Conservation (phyloP, 30 jellyfish, hydroid and myxozoan species). For the Nemopilema nomurai region DNA sequence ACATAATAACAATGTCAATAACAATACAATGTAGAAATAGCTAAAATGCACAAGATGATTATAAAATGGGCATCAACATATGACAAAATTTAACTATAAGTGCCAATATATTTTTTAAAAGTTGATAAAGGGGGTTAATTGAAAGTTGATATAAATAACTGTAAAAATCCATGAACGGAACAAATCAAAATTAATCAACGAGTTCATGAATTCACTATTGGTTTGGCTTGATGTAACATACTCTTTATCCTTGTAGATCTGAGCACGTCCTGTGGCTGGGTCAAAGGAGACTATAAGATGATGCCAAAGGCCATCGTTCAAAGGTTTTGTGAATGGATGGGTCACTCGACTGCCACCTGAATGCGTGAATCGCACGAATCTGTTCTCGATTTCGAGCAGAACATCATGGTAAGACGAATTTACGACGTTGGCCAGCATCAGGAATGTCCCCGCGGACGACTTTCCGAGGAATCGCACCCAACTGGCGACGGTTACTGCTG, state of each 20-base stretch:
- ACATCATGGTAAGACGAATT: not conserved
- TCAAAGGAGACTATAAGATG: conserved; percentile 56
- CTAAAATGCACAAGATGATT: too few species aligned
- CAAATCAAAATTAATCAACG: too few species aligned
- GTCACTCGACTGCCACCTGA: conserved; percentile 17
- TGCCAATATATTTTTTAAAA: too few species aligned
- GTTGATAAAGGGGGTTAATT: too few species aligned
- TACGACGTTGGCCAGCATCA: conserved; percentile 16
- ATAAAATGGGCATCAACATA: too few species aligned
- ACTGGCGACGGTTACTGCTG: conserved; percentile 37
- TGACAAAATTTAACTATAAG: too few species aligned
- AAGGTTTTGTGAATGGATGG: conserved; percentile 20
- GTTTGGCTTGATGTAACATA: not conserved
- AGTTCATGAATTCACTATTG: not conserved
- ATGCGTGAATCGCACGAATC: conserved; percentile 10
- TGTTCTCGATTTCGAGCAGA: conserved; percentile 12
- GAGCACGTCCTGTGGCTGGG: conserved; percentile 21
- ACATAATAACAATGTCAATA: too few species aligned
- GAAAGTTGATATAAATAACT: too few species aligned
- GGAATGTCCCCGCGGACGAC: conserved; percentile 27
- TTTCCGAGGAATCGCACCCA: conserved; percentile 74
- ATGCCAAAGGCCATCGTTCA: conserved; percentile 79
- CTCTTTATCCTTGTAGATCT: conserved; percentile 34
- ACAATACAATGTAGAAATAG: too few species aligned
- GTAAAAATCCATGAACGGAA: too few species aligned